Conservation (phyloP, 2,797 vertebrate genomes). For the Sphaeramia orbicularis region DNA sequence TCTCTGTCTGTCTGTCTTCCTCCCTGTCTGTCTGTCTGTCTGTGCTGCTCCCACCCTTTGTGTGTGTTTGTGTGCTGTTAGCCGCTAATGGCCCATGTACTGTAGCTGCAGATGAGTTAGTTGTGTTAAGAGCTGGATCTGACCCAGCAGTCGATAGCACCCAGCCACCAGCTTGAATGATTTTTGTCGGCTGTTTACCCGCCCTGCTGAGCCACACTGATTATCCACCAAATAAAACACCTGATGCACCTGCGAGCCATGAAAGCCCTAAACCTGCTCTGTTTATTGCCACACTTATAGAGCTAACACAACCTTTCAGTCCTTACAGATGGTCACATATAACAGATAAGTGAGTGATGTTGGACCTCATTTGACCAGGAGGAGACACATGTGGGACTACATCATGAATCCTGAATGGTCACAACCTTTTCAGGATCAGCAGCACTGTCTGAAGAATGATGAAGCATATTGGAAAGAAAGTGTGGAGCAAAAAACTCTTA, state of each 20-base stretch:
- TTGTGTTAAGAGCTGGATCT: not conserved
- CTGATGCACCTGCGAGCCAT: slow-evolving; percentile 27
- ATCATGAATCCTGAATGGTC: not conserved
- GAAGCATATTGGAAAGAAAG: too few relatives aligned
- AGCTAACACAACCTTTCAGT: not conserved
- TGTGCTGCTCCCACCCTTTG: not conserved
- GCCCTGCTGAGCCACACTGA: slow-evolving; percentile 5
- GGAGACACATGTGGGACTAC: not conserved
- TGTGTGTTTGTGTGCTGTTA: not conserved
- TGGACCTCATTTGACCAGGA: slow-evolving; percentile 8
- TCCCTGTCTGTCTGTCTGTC: slow-evolving; percentile 36
- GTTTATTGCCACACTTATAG: not conserved
- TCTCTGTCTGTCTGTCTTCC: slow-evolving; percentile 51
- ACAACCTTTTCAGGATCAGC: not conserved
- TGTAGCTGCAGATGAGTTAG: not conserved
- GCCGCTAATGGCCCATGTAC: not conserved
- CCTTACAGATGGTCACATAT: slow-evolving; percentile 10
- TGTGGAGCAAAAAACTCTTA: too few relatives aligned
- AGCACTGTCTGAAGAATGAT: too few relatives aligned
- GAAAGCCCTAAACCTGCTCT: not conserved
- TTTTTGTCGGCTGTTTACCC: slow-evolving; percentile 14
- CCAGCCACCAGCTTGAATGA: slow-evolving; percentile 10
- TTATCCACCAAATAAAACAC: slow-evolving; percentile 26
- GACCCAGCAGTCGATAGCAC: not conserved
- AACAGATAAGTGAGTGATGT: slow-evolving; percentile 8